Evolutionary conservation across 2,113 vertebrate genomes (phyloP), one percentile per base, ranked within the genome.

Genomic region (Cathartes aura): DNA sequence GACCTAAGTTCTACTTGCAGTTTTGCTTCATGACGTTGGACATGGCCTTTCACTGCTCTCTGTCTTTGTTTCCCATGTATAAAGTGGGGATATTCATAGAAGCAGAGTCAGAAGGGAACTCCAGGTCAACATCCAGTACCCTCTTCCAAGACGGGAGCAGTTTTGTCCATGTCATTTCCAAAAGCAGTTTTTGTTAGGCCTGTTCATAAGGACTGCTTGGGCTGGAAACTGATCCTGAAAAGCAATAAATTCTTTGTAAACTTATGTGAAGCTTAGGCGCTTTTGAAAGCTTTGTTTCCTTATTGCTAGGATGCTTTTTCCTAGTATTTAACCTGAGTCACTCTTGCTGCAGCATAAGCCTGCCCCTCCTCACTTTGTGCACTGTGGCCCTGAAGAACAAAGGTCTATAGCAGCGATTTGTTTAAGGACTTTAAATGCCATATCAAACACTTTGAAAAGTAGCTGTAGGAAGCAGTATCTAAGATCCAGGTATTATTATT

Each of bases 31-130:
- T 96, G 96, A 95, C 68, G 29, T 94, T 78, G 87, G 87, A 67
- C 17, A 4, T 43, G 87, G 93, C 93, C 93, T 94, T 89, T 91
- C 48, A 29, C 73, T 50, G 87, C 93, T 87, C 91, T 26, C 68
- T 75, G 64, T 10, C 89, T 70, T 71, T 0, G 0, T 91, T 94
- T 96, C 91, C 89, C 93, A 82, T 15, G 94, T 82, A n/a, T 40
- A 38, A 84, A 81, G 72, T 5, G 84, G 68, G 81, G 68, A 94
- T 89, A 75, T 87, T 89, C 83, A 67, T 85, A 34, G 82, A 19
- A 91, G 72, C 93, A 68, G 87, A 67, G 91, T 52, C 95, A 89
- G 89, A 47, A 66, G 81, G 73, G 76, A 87, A 5, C 95, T 93
- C 95, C 73, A 74, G 94, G 81, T 82, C 87, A 83, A 4, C 34